Evolutionary conservation across 2,888 invertebrate species (phyloP).

Genomic region (Mamestra brassicae): DNA sequence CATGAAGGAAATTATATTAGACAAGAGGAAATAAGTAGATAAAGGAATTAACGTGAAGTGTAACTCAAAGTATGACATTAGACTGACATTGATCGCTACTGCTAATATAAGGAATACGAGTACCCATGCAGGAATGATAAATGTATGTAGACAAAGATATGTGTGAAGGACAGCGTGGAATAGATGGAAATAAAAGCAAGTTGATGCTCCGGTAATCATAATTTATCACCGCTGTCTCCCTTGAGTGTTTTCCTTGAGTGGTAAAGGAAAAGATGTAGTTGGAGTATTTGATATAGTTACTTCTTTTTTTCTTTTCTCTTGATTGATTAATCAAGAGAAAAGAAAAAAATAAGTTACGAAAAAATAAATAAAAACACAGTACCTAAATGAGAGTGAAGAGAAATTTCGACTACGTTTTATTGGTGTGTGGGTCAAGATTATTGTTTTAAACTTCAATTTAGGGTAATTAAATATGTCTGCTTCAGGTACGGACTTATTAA

Average conservation of each 20-base stretch:
- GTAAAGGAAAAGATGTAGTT: slow-evolving; percentile 47
- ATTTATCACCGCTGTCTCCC: slow-evolving; percentile 61
- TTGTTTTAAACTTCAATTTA: no score
- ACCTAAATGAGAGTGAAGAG: no score
- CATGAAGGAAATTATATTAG: slow-evolving; percentile 15
- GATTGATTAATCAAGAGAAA: no score
- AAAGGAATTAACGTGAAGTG: slow-evolving; percentile 28
- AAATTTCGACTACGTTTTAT: no score
- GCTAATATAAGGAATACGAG: slow-evolving; percentile 50
- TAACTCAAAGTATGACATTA: slow-evolving; percentile 50
- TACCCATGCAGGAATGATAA: slow-evolving; percentile 62
- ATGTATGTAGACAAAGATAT: slow-evolving; percentile 61
- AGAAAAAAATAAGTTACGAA: no score
- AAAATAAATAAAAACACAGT: no score
- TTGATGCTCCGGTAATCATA: slow-evolving; percentile 63
- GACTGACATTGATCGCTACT: slow-evolving; percentile 57
- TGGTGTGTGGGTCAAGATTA: no score
- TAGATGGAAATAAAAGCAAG: slow-evolving; percentile 66
- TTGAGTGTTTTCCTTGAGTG: slow-evolving; percentile 49
- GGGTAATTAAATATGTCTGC: no score
- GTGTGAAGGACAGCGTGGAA: slow-evolving; percentile 56
- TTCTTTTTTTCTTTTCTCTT: no score
- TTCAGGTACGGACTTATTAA: no score
- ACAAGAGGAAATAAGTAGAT: slow-evolving; percentile 27
- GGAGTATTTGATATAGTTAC: slow-evolving; percentile 27